Percentiles rank a stretch among this genome's conserved stretches.
Evolutionary conservation across 2,113 vertebrate species (phyloP).

Genomic region (Blennius ocellaris): DNA sequence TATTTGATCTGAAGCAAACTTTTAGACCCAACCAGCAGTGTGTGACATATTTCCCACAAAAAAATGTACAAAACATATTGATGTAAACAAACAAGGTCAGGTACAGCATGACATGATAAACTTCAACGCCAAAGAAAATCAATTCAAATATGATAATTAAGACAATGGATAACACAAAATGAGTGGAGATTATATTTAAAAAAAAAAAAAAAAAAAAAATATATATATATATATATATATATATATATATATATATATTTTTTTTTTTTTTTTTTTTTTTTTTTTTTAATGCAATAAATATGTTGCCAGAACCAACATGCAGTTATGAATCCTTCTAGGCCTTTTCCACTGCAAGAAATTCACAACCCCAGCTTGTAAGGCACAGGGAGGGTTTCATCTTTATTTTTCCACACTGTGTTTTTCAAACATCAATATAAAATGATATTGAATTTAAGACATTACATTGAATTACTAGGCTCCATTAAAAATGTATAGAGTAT

Average conservation of each 20-base stretch:
- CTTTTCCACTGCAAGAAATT: conserved; percentile 50
- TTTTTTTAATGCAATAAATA: conserved; percentile 5
- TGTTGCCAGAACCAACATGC: conserved; percentile 37
- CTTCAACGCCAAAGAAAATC: conserved; percentile 24
- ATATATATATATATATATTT: no score
- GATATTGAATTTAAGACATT: background rate
- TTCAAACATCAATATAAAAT: background rate
- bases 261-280: no score
- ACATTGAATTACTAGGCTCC: background rate
- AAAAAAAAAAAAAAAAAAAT: no score
- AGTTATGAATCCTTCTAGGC: conserved; percentile 13
- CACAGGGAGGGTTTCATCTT: background rate
- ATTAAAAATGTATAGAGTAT: background rate
- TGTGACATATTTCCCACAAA: conserved; percentile 48
- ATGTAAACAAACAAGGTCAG: conserved; percentile 24
- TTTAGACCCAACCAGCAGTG: conserved; percentile 58
- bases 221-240: no score
- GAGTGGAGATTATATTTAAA: no score
- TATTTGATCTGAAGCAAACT: conserved; percentile 6
- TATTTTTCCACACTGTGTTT: conserved; percentile 10
- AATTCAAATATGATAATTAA: conserved; percentile 36
- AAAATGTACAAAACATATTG: conserved; percentile 24
- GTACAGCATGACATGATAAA: conserved; percentile 24
- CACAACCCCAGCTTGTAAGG: conserved; percentile 15
- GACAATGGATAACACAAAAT: conserved; percentile 31